Evolutionary conservation across 2,888 invertebrate species (phyloP).

Genomic region (Melolontha melolontha): DNA sequence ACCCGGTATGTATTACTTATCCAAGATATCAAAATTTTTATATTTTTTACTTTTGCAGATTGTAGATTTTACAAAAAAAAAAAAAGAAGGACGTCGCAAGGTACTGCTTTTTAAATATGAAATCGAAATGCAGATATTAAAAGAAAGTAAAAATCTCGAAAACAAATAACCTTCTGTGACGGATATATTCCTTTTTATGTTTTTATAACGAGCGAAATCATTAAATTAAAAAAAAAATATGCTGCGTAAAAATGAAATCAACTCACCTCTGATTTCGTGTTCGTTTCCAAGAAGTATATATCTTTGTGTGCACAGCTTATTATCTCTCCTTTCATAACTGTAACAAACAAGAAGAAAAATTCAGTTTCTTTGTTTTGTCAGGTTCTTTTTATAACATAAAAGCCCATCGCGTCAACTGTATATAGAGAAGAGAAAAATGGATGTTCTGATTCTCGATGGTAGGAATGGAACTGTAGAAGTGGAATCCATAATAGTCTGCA

Average conservation of each 20-base stretch:
- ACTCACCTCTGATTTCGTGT: slow-evolving; percentile 61
- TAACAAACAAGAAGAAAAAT: slow-evolving; percentile 33
- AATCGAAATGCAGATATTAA: too few relatives aligned
- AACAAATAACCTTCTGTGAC: too few relatives aligned
- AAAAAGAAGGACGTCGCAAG: too few relatives aligned
- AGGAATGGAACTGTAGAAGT: neutral
- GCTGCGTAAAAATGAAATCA: slow-evolving; percentile 11
- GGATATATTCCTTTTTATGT: too few relatives aligned
- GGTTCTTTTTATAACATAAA: neutral
- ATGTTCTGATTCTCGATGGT: neutral
- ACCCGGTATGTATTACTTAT: too few relatives aligned
- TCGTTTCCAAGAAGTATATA: slow-evolving; percentile 62
- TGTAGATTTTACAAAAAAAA: too few relatives aligned
- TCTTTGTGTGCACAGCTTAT: slow-evolving; percentile 61
- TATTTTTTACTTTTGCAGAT: too few relatives aligned
- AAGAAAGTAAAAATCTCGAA: too few relatives aligned
- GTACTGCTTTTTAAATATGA: too few relatives aligned
- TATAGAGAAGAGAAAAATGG: slow-evolving; percentile 1
- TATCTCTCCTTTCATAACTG: slow-evolving; percentile 61
- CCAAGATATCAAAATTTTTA: too few relatives aligned
- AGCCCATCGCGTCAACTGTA: neutral
- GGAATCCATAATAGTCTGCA: too few relatives aligned
- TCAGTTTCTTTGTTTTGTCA: slow-evolving; percentile 11
- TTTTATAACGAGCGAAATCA: slow-evolving; percentile 19
- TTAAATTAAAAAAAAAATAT: slow-evolving; percentile 7